Base-by-base conservation (phyloP, 2,797 vertebrate genomes). In the Ctenochaetus hawaiiensis region DNA sequence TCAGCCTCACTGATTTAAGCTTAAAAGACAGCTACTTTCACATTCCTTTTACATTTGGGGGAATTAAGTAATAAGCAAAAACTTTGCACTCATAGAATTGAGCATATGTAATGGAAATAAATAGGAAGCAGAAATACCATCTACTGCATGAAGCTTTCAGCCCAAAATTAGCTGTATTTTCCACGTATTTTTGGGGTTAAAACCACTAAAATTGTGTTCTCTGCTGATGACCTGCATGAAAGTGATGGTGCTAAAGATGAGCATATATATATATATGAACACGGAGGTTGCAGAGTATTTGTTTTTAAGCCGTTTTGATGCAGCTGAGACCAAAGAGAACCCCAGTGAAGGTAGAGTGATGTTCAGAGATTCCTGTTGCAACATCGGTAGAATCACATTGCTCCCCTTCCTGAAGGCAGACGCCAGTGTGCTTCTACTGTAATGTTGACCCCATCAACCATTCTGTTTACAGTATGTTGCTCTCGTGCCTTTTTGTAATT, bases 361-460 rank as follows among this genome's bases (percentile, higher is more conserved):
- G 88, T 90, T 87, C 77, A 78, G 77, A 76, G 91, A 93, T 93
- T 94, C 87, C 92, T 93, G 93, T 80, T 82, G 76, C 89, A 87
- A 84, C 93, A 92, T 94, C 64, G 65, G 91, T 93, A 92, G 93
- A 94, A 93, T 87, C 91, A 91, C 90, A 87, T 84, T 80, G 82
- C 67, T 71, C 74, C 68, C 56, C 48, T 34, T 77, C 64, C 68
- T 68, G 44, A 4, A 75, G 51, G 67, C 72, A 77, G 79, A 85
- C 70, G 41, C 77, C 75, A 79, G 71, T 91, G 92, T 92, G 92
- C 86, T 94, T 91, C 91, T 92, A 83, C 90, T 72, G 45, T 75
- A 71, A 88, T 92, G 93, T 89, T 91, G 91, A 72, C 75, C 82
- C 76, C 85, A 87, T 86, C 85, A 73, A n/a, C 79, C 80, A 80